These are phyloP conservation scores for Epizoanthus stellaris DNA, from an alignment of 92 coral and sea anemone genomes.

Conservation along the genomic window DNA sequence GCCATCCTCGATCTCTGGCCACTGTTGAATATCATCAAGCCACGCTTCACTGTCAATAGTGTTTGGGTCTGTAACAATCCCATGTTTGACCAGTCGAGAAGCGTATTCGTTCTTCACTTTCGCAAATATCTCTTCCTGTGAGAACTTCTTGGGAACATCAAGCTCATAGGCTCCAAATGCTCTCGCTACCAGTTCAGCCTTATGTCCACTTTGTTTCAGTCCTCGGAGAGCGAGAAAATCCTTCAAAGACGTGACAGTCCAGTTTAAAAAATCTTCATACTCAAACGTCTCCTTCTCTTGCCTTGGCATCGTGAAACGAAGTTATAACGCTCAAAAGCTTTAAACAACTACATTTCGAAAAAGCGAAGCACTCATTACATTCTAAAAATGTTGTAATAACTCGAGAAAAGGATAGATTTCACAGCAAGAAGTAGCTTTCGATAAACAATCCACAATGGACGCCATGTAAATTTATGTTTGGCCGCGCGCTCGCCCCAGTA, in stretches of 20 bases:
- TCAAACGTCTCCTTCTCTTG: slow-evolving; percentile 28
- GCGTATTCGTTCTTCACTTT: slow-evolving; percentile 31
- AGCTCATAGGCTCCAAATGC: slow-evolving; percentile 54
- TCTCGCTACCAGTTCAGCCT: slow-evolving; percentile 50
- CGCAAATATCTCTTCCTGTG: slow-evolving; percentile 44
- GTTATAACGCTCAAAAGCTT: slow-evolving; percentile 17
- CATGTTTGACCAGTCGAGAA: too few species aligned
- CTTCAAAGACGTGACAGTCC: slow-evolving; percentile 57
- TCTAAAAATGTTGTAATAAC: slow-evolving; percentile 5
- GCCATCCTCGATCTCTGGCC: slow-evolving; percentile 2
- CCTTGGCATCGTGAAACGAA: slow-evolving; percentile 10
- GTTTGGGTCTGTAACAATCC: too few species aligned
- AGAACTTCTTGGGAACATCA: slow-evolving; percentile 30
- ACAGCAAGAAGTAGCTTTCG: slow-evolving; percentile 7
- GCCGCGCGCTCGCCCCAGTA: too few species aligned
- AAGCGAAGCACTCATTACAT: background rate
- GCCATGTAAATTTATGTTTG: too few species aligned
- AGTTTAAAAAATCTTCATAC: slow-evolving; percentile 51
- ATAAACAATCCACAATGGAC: background rate
- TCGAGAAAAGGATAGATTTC: slow-evolving; percentile 12
- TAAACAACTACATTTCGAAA: slow-evolving; percentile 16
- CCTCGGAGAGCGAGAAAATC: slow-evolving; percentile 55
- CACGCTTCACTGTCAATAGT: background rate
- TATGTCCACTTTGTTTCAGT: slow-evolving; percentile 51
- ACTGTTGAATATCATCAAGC: slow-evolving; percentile 11